These are phyloP conservation scores for silkworm (Bombyx mori) DNA, from an alignment of 1,140 invertebrate genomes.

Conservation along the genomic window ASM3026992v2 NC_085131.1:1934501-1935000, in stretches of 20 bases:
- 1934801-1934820: constrained; percentile 35
- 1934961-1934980: no score
- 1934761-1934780: not conserved
- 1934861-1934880: not conserved
- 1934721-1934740: no score
- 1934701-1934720: no score
- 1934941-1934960: no score
- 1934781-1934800: constrained; percentile 36
- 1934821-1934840: constrained; percentile 22
- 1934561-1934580: constrained; percentile 44
- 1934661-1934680: not conserved
- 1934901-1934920: no score
- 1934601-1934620: not conserved
- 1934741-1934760: no score
- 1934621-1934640: no score
- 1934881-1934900: not conserved
- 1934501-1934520: constrained; percentile 43
- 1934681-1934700: not conserved
- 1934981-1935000: no score
- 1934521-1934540: constrained; percentile 14
- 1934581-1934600: constrained; percentile 27
- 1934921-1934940: no score
- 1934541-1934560: constrained; percentile 16
- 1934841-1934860: constrained; percentile 30
- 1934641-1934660: not conserved